Evolutionary conservation across 2,797 vertebrate species (phyloP), one percentile per base, ranked within the genome.

Genomic region (Pseudopleuronectes americanus): DNA sequence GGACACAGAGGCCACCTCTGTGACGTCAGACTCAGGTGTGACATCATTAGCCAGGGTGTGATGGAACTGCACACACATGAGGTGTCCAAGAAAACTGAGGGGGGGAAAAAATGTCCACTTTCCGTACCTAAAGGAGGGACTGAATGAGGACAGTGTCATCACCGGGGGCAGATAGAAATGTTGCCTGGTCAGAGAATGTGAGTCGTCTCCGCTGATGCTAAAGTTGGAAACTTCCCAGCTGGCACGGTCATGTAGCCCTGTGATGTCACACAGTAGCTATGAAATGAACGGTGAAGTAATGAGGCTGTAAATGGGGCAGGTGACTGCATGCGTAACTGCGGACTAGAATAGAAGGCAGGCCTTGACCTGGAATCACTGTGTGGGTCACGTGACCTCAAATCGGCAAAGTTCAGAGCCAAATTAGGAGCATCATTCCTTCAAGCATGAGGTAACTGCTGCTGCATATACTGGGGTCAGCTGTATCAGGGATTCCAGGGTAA

Each of bases 181-280:
- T 2, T 51, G 33, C 55, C 38, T 26, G 53, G 62, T 70, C 47
- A 72, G 53, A 58, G 24, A 56, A 62, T 64, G 65, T 56, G 64
- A 64, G 65, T 81, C 86, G 59, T 80, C 79, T 38, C 41, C 53
- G 24, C 77, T 48, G 36, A 54, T 57, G 59, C 68, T 77, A 49
- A 62, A 67, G 63, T 28, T 65, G 80, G 84, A 81, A 74, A 64
- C 24, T 22, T 68, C 60, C 63, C 82, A 64, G 72, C 72, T 76
- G 76, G 71, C 83, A 76, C 6, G 5, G 64, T 47, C 67, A 57
- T 74, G 68, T 13, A 21, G 55, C 71, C 69, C 52, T 3, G 56
- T 89, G 86, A 87, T 83, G 87, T 92, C 85, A 87, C 71, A 81
- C 33, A 22, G 77, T 26, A 76, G 64, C 80, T 82, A 79, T 80